phyloP scores from a whole-genome alignment of 2,113 vertebrate genomes.

The Nothobranchius furzeri region DNA sequence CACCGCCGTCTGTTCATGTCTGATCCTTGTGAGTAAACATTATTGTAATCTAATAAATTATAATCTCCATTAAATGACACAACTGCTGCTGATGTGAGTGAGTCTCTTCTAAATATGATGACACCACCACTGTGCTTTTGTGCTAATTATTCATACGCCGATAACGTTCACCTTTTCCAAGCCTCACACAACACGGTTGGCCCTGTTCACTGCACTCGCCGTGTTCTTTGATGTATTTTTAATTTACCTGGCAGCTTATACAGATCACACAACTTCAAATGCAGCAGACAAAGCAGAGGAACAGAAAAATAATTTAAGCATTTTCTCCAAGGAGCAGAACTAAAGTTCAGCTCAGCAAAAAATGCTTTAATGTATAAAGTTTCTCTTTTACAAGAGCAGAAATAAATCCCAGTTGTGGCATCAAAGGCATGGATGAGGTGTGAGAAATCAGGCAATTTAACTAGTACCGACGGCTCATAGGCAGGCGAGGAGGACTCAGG shows the following conservation, averaged over 20 bases:
- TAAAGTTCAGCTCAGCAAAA: constrained; percentile 42
- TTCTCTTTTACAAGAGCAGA: constrained; percentile 50
- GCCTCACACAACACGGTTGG: neutral
- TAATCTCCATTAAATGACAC: neutral
- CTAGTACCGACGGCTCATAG: constrained; percentile 46
- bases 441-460: constrained; percentile 55
- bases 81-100: neutral
- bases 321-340: constrained; percentile 34
- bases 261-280: constrained; percentile 22
- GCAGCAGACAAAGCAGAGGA: constrained; percentile 27
- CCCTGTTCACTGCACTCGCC: no score
- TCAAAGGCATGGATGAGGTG: constrained; percentile 54
- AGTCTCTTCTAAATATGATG: no score
- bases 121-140: no score
- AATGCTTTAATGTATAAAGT: constrained; percentile 22
- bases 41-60: no score
- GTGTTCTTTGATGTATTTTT: constrained; percentile 26
- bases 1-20: no score
- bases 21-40: no score
- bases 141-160: no score
- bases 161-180: neutral
- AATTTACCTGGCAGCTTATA: constrained; percentile 34
- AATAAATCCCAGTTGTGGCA: constrained; percentile 56
- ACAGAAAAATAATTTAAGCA: constrained; percentile 42
- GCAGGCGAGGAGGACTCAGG: constrained; percentile 32